These are phyloP conservation scores for Parauchenoglanis ngamensis DNA, from an alignment of 2,797 vertebrate species.

Conservation along the genomic window DNA sequence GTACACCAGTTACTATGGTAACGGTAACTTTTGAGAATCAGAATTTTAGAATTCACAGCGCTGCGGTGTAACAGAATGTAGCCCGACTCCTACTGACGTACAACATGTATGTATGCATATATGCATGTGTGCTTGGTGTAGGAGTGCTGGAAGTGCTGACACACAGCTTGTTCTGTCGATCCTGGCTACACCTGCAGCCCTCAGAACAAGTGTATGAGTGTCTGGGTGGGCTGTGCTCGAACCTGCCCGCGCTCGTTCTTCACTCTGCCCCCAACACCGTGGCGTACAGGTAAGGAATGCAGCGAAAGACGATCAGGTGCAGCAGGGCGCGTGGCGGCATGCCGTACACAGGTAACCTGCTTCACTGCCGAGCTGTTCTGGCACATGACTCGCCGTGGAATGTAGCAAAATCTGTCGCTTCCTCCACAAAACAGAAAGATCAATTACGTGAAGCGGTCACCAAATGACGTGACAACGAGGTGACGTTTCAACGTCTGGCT, in stretches of 20 bases:
- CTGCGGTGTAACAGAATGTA: background rate
- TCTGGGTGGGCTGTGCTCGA: conserved; percentile 79
- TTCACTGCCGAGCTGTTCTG: conserved; percentile 68
- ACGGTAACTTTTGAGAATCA: background rate
- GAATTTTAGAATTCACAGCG: background rate
- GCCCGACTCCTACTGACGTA: background rate
- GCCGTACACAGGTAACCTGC: conserved; percentile 81
- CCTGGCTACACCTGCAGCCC: conserved; percentile 91
- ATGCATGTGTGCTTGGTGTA: background rate
- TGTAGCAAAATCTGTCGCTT: conserved; percentile 47
- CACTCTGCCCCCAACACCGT: conserved; percentile 60
- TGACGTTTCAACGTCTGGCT: background rate
- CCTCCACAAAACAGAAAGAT: background rate
- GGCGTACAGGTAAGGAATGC: conserved; percentile 85
- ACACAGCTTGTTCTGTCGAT: background rate
- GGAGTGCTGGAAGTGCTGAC: background rate
- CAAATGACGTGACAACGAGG: background rate
- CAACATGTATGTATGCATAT: background rate
- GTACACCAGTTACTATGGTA: background rate
- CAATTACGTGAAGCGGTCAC: background rate
- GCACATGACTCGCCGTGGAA: conserved; percentile 33
- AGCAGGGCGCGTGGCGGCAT: conserved; percentile 91
- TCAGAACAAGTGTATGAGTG: conserved; percentile 98
- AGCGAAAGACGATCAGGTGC: conserved; percentile 96
- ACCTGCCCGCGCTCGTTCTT: conserved; percentile 75